These are phyloP conservation scores for Uria lomvia DNA, from an alignment of 2,113 vertebrate genomes.

Conservation along the genomic window DNA sequence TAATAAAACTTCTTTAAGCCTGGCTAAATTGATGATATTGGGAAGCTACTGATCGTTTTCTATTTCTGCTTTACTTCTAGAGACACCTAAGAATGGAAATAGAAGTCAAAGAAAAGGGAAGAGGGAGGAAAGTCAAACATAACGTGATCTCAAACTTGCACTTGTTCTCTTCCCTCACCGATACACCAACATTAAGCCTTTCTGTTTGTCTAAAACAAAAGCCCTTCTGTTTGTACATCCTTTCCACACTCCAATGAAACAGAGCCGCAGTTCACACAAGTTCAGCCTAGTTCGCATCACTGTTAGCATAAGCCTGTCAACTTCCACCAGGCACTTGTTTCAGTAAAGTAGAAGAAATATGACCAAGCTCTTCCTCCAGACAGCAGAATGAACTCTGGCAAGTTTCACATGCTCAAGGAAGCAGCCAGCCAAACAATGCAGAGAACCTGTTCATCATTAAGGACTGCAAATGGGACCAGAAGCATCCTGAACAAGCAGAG, in stretches of 20 bases:
- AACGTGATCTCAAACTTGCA: accelerated
- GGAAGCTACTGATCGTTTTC: not conserved
- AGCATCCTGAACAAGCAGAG: not conserved
- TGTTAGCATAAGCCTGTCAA: not conserved
- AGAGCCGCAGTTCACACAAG: not conserved
- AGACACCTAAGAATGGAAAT: not conserved
- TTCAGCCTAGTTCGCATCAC: not conserved
- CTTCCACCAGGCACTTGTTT: not conserved
- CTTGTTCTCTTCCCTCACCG: not conserved
- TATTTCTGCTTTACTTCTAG: not conserved
- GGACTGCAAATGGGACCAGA: accelerated
- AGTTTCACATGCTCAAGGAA: not conserved
- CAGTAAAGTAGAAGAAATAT: accelerated
- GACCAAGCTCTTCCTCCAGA: not conserved
- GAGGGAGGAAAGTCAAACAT: not conserved
- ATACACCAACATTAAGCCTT: accelerated
- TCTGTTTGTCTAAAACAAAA: too few relatives aligned
- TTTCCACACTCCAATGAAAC: not conserved
- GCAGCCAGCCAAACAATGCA: accelerated
- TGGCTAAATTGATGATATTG: not conserved
- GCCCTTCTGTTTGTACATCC: too few relatives aligned
- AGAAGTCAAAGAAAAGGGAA: not conserved
- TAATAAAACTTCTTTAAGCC: not conserved
- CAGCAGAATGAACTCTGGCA: not conserved
- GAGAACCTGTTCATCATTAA: accelerated